phyloP scores from a whole-genome alignment of 1,140 invertebrate species.

The Melitaea cinxia region DNA sequence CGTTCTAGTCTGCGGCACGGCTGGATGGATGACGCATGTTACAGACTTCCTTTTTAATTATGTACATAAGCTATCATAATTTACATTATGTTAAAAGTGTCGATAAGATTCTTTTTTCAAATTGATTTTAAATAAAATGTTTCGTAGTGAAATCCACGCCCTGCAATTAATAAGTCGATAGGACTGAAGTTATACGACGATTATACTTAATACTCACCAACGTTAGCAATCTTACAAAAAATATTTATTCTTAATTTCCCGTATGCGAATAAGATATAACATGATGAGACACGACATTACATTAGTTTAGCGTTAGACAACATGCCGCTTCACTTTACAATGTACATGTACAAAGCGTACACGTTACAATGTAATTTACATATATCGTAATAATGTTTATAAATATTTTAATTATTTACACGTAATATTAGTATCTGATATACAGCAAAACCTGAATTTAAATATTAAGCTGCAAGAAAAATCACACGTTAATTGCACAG shows the following conservation, averaged over 20 bases:
- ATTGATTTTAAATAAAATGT: no score
- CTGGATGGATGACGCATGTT: background rate
- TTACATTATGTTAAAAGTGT: no score
- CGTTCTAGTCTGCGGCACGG: background rate
- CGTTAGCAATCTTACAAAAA: background rate
- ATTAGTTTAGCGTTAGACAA: background rate
- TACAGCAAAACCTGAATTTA: background rate
- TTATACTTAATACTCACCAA: background rate
- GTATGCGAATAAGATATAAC: background rate
- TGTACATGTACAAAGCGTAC: no score
- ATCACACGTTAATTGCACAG: slow-evolving; percentile 13
- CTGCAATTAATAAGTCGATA: no score
- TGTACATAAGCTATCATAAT: no score
- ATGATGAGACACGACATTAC: background rate
- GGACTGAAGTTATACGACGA: no score
- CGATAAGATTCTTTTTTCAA: no score
- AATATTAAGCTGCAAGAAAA: slow-evolving; percentile 3
- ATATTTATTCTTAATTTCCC: background rate
- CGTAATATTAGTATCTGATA: background rate
- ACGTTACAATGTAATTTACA: no score
- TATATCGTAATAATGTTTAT: no score
- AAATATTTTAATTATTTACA: slow-evolving; percentile 6
- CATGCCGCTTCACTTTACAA: background rate
- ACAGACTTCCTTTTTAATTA: background rate
- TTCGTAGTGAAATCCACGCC: no score